Evolutionary conservation across 2,797 vertebrate species (phyloP).

Genomic region (Megaceryle alcyon): DNA sequence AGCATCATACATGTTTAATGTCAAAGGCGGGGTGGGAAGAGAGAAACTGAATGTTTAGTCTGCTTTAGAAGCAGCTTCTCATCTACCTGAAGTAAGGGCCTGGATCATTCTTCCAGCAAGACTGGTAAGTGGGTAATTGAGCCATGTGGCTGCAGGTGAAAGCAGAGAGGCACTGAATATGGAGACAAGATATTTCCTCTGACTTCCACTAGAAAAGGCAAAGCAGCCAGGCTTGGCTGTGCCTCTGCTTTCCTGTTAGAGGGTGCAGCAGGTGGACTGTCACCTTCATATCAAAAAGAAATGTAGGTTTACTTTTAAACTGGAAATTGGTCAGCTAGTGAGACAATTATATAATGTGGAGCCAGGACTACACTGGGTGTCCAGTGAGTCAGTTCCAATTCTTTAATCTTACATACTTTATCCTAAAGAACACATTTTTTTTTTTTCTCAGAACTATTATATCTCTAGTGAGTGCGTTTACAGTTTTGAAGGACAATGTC

Average conservation of each 20-base stretch:
- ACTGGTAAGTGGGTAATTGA: not conserved
- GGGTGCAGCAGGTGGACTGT: not conserved
- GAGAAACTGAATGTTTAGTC: not conserved
- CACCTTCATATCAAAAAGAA: not conserved
- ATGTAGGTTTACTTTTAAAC: not conserved
- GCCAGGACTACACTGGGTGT: not conserved
- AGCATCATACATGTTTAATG: not conserved
- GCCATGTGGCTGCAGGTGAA: not conserved
- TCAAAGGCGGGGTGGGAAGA: not conserved
- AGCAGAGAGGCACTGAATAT: not conserved
- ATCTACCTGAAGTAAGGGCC: not conserved
- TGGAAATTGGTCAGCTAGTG: not conserved
- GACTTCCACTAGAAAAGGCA: not conserved
- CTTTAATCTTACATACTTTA: not conserved
- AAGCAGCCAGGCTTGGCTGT: not conserved
- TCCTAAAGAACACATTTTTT: not conserved
- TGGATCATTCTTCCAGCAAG: not conserved
- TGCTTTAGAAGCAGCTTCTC: not conserved
- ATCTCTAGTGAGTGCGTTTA: not conserved
- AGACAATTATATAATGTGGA: accelerated
- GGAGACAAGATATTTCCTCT: not conserved
- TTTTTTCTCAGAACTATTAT: not conserved
- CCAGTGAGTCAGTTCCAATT: not conserved
- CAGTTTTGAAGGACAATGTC: not conserved
- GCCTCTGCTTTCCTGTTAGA: not conserved